Evolutionary conservation across 2,113 vertebrate species (phyloP), one percentile per base, ranked within the genome.

Genomic region (Eira barbara): DNA sequence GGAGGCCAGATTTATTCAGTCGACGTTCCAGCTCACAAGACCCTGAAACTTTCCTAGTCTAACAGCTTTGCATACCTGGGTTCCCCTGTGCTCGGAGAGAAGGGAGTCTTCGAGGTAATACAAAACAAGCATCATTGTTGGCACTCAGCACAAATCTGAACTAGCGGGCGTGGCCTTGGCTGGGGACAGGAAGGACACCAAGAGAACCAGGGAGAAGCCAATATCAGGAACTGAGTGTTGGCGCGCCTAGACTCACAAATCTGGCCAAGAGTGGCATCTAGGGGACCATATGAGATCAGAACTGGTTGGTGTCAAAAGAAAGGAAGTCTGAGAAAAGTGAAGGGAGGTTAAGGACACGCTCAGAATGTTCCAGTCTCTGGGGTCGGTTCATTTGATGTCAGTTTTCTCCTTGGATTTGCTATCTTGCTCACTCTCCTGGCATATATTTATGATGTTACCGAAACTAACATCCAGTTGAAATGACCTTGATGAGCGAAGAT

Each of bases 91-190:
- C 27, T 14, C 11, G 12, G 49, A 65, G 23, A 34, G 59, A 14
- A 52, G n/a, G 45, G 55, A 18, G 3, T 18, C 21, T 10, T 0
- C 5, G 47, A 9, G 29, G 2, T 25, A 27, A 34, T 0, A 18
- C 10, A 17, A 14, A 3, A 13, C 0, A 3, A 65, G 29, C 23
- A 8, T 7, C 7, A 7, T 1, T n/a, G 80, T 9, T 17, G 20
- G 6, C 0, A 7, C 18, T 14, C 20, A 8, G 55, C n/a, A 6
- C 21, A 36, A 9, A 34, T n/a, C 10, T 39, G 45, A 27, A 39
- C 3, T 15, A 31, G 55, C 39, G 61, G 65, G 18, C 2, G 3
- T 42, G 55, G 57, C 65, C n/a, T 36, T 4, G 1, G 21, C 11
- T 27, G 25, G n/a, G 84, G 81, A 45, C 23, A 29, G 17, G n/a